Evolutionary conservation across 2,888 invertebrate species (phyloP).

Genomic region (Neuroscelio doddi): DNA sequence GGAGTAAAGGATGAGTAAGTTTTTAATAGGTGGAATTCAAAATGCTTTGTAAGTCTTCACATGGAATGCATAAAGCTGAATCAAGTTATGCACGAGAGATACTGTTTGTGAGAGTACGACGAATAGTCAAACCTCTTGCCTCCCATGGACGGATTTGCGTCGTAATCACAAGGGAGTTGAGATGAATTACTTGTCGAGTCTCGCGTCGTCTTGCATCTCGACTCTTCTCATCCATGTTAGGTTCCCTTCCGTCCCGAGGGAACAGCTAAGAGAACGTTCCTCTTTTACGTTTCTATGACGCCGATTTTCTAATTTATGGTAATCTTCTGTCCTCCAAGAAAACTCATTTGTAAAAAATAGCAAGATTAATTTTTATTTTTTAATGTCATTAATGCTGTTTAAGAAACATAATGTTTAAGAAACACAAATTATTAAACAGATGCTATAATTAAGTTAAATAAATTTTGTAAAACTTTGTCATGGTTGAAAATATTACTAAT

Average conservation of each 20-base stretch:
- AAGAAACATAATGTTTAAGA: too few relatives aligned
- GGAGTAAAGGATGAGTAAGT: neutral
- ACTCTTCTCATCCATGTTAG: constrained; percentile 30
- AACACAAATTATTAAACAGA: too few relatives aligned
- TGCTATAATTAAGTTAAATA: too few relatives aligned
- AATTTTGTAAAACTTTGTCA: too few relatives aligned
- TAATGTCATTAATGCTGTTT: too few relatives aligned
- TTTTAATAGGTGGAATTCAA: too few relatives aligned
- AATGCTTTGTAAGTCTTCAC: neutral
- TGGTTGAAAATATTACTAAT: too few relatives aligned
- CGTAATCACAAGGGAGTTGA: constrained; percentile 47
- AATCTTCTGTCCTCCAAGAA: constrained; percentile 29
- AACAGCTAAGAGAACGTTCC: constrained; percentile 36
- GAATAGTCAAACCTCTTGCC: constrained; percentile 39
- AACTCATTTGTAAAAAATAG: neutral
- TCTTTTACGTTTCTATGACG: constrained; percentile 28
- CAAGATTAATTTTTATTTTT: neutral
- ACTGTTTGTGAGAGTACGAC: constrained; percentile 14
- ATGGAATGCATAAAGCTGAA: constrained; percentile 20
- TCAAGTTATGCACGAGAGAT: constrained; percentile 20
- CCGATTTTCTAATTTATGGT: constrained; percentile 47
- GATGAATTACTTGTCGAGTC: constrained; percentile 54
- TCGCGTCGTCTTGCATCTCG: constrained; percentile 39
- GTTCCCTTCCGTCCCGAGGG: constrained; percentile 35
- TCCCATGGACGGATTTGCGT: constrained; percentile 43